Base-by-base conservation (phyloP, 2,113 vertebrate species). In the Phainopepla nitens region DNA sequence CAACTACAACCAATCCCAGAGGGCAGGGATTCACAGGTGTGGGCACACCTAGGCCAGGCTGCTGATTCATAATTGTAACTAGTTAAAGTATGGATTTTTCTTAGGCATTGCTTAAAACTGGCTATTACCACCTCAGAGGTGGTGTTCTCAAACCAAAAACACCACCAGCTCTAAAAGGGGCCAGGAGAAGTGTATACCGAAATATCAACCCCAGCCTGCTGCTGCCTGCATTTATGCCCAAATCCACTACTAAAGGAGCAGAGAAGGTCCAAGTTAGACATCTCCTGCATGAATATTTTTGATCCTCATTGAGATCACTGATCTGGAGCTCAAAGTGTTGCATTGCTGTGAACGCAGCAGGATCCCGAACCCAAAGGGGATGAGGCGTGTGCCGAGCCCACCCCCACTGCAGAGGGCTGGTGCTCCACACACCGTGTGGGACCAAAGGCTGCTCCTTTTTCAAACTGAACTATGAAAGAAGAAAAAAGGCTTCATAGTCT, bases 321-420 rank as follows among this genome's bases (percentile, higher is more conserved):
- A 9, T 50, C 31, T 50, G 50, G 15, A 89, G 27, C 33, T 57
- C 7, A 4, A 79, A 62, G 24, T 6, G 15, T 13, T 69, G 33
- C 29, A 2, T 2, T 15, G 3, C 9, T 50, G 25, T 56, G 80
- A 54, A 39, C 0, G 0, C 6, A 28, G 62, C 17, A 65, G 92
- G 65, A 77, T 28, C 90, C 62, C 0, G 0, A 89, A 44, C 27
- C 53, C 35, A 6, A 9, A 53, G 15, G n/a, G 47, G 25, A 18
- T 47, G 75, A 80, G 92, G 23, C 8, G 49, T 16, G 62, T 29
- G 57, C 87, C 41, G 23, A 57, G 42, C 70, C 79, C 29, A 4
- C 27, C 47, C 49, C 31, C 19, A 6, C 23, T 7, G 15, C 50
- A 53, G 54, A 80, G 35, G 83, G 35, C 35, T 82, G 76, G 7